These are phyloP conservation scores for Drosophila leontia DNA, from an alignment of 1,140 invertebrate species.

Conservation along the genomic window DNA sequence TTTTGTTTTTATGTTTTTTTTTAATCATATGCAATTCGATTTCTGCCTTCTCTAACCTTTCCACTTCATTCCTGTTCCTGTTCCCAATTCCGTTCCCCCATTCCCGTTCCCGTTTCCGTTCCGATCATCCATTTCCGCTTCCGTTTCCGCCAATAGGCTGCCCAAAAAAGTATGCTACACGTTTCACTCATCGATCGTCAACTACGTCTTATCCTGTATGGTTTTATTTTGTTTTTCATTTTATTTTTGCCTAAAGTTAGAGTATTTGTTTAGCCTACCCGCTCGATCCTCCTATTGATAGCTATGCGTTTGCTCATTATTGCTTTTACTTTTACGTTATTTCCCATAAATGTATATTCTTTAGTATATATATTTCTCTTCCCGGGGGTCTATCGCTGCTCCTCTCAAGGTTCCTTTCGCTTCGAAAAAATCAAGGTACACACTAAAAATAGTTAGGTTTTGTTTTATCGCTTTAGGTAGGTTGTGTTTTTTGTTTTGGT, in stretches of 20 bases:
- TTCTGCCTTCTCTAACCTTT: slow-evolving; percentile 23
- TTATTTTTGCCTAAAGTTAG: slow-evolving; percentile 51
- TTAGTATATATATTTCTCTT: slow-evolving; percentile 55
- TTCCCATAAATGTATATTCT: slow-evolving; percentile 56
- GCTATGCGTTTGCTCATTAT: slow-evolving; percentile 80
- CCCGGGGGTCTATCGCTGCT: slow-evolving; percentile 31
- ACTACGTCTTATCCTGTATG: slow-evolving; percentile 33
- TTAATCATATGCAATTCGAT: slow-evolving; percentile 71
- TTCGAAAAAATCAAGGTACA: slow-evolving; percentile 80
- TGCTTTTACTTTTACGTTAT: slow-evolving; percentile 79
- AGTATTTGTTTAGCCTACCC: slow-evolving; percentile 50
- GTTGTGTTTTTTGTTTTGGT: slow-evolving; percentile 67
- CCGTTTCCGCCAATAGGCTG: slow-evolving; percentile 64
- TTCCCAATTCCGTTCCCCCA: slow-evolving; percentile 22
- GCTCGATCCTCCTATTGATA: slow-evolving; percentile 60
- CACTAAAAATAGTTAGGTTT: slow-evolving; percentile 84
- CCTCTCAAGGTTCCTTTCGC: slow-evolving; percentile 45
- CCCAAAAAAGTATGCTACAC: slow-evolving; percentile 67
- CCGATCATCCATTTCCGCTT: slow-evolving; percentile 5
- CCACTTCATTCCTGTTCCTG: slow-evolving; percentile 23
- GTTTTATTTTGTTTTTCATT: slow-evolving; percentile 6
- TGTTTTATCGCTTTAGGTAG: slow-evolving; percentile 78
- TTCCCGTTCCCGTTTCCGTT: slow-evolving; percentile 12
- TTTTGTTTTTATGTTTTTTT: slow-evolving; percentile 46
- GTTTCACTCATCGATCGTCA: slow-evolving; percentile 47